A percentile compares a stretch with the other conserved stretches of the same genome.
Conservation (phyloP, 1,140 invertebrate genomes). For the Heliothis virescens region DNA sequence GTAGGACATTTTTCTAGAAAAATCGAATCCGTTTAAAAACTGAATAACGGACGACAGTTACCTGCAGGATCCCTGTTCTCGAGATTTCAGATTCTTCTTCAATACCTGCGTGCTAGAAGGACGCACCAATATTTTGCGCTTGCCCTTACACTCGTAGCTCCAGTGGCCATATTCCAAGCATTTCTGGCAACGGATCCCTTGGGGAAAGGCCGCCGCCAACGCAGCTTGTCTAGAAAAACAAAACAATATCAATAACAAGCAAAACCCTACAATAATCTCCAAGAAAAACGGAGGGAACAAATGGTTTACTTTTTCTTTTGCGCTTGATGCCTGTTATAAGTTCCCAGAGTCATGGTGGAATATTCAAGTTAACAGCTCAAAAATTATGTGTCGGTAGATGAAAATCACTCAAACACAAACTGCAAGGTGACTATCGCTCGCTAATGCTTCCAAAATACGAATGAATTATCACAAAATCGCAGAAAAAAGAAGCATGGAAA, state of each 20-base stretch:
- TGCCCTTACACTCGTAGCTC: conserved; percentile 97
- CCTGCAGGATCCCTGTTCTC: conserved; percentile 83
- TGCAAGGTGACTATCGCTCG: not conserved
- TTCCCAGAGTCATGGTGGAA: conserved; percentile 77
- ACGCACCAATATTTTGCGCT: conserved; percentile 94
- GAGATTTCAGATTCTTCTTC: conserved; percentile 90
- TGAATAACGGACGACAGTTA: conserved; percentile 48
- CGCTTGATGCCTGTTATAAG: conserved; percentile 81
- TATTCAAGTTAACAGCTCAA: not conserved
- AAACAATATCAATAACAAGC: conserved; percentile 44
- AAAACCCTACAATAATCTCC: conserved; percentile 40
- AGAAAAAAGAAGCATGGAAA: conserved; percentile 51
- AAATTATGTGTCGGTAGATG: conserved; percentile 43
- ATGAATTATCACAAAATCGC: conserved; percentile 49
- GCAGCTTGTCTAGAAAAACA: conserved; percentile 82
- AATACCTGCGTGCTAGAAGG: conserved; percentile 93
- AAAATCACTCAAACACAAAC: conserved; percentile 27
- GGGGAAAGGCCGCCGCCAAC: conserved; percentile 87
- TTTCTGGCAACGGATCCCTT: conserved; percentile 94
- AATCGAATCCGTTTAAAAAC: not conserved
- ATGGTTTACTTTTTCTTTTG: conserved; percentile 75
- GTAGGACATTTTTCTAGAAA: conserved; percentile 1
- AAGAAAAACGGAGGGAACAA: conserved; percentile 27
- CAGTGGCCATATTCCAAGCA: conserved; percentile 96
- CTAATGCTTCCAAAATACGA: conserved; percentile 42